phyloP scores from a whole-genome alignment of 1,140 invertebrate genomes.

The Hesperophylax magnus region DNA sequence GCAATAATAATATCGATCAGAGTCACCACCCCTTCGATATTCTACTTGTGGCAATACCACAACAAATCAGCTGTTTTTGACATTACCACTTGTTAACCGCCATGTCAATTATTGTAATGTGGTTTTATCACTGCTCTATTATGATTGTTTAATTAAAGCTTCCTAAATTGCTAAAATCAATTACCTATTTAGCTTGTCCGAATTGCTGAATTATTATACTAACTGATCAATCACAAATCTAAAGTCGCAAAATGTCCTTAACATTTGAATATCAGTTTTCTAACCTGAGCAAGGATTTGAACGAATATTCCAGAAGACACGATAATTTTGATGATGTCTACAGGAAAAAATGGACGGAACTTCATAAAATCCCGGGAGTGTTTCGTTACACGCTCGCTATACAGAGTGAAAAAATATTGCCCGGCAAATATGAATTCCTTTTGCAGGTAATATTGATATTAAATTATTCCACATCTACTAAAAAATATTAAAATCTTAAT shows the following conservation, averaged over 20 bases:
- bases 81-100: too few species aligned
- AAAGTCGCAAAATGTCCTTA: not conserved
- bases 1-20: too few species aligned
- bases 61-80: too few species aligned
- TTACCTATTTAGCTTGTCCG: too few species aligned
- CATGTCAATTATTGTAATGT: too few species aligned
- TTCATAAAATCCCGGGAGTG: conserved; percentile 16
- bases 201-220: not conserved
- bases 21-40: too few species aligned
- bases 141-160: too few species aligned
- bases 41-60: too few species aligned
- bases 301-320: not conserved
- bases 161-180: too few species aligned
- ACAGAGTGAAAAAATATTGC: conserved; percentile 40
- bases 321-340: conserved; percentile 10
- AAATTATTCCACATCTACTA: too few species aligned
- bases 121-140: too few species aligned
- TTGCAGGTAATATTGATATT: conserved; percentile 37
- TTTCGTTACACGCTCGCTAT: conserved; percentile 46
- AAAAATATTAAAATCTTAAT: too few species aligned
- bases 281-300: not conserved
- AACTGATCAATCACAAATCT: not conserved
- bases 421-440: conserved; percentile 44
- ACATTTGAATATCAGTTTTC: conserved; percentile 24
- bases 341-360: conserved; percentile 26